Conservation (phyloP, 1,140 invertebrate genomes). For the Holcopasites calliopsidis region DNA sequence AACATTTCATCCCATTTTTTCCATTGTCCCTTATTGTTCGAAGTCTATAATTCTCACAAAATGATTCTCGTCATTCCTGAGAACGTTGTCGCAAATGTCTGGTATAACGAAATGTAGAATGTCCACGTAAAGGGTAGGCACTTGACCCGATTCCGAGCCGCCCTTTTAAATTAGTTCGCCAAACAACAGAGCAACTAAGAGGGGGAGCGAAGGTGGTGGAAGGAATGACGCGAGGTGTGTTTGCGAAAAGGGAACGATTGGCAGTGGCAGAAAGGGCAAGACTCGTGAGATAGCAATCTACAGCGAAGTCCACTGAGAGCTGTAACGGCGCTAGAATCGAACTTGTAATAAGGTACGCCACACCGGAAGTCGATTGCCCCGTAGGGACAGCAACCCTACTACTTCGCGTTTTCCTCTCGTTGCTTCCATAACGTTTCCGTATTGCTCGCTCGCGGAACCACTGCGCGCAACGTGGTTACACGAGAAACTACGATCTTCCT, state of each 20-base stretch:
- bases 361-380: constrained; percentile 63
- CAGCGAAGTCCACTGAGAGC: constrained; percentile 63
- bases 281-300: constrained; percentile 67
- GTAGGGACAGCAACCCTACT: constrained; percentile 48
- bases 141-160: constrained; percentile 54
- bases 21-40: background rate
- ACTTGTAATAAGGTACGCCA: constrained; percentile 73
- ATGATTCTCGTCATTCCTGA: too few species aligned
- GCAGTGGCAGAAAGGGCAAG: constrained; percentile 46
- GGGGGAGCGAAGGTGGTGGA: constrained; percentile 9
- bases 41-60: background rate
- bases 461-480: constrained; percentile 11
- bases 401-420: background rate
- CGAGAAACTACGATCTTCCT: constrained; percentile 32
- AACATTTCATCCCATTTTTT: too few species aligned
- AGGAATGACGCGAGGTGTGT: constrained; percentile 45
- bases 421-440: constrained; percentile 45
- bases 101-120: background rate
- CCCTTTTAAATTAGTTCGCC: constrained; percentile 65
- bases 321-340: constrained; percentile 72
- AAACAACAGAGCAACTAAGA: constrained; percentile 28
- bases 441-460: constrained; percentile 27
- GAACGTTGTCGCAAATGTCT: constrained; percentile 5
- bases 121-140: constrained; percentile 24
- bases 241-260: constrained; percentile 19